phyloP scores from a whole-genome alignment of 2,888 invertebrate genomes.

The Aphelenchoides bicaudatus region DNA sequence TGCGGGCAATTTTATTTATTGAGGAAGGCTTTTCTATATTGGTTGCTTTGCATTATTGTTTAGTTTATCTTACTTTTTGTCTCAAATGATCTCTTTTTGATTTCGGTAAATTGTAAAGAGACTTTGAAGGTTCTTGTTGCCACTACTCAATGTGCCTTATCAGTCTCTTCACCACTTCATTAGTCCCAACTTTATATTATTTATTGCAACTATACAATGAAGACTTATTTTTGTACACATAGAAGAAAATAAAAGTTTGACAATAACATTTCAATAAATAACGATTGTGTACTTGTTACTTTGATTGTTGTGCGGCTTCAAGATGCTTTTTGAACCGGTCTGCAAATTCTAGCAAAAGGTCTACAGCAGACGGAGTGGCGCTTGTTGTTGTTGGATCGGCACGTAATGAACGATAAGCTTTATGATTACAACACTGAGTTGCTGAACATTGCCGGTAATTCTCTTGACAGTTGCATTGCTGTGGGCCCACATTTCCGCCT shows the following conservation, averaged over 20 bases:
- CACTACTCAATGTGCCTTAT: too few relatives aligned
- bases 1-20: too few relatives aligned
- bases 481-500: not conserved
- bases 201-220: too few relatives aligned
- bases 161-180: too few relatives aligned
- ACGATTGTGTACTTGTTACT: too few relatives aligned
- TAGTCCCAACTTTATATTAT: too few relatives aligned
- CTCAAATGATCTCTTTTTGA: not conserved
- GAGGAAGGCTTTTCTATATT: too few relatives aligned
- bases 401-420: constrained; percentile 11
- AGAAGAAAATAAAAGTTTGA: not conserved
- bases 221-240: not conserved
- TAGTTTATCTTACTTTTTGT: not conserved
- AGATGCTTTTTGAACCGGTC: constrained; percentile 14
- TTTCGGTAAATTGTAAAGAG: constrained; percentile 5
- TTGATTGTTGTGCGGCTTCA: constrained; percentile 9
- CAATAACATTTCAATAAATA: not conserved
- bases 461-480: constrained; percentile 12
- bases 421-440: constrained; percentile 19
- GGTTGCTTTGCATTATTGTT: not conserved
- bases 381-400: constrained; percentile 4
- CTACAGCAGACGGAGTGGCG: constrained; percentile 13
- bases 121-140: too few relatives aligned
- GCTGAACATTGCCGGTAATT: constrained; percentile 21
- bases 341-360: constrained; percentile 14